Conservation (phyloP, 2,113 vertebrate species). For the Chroicocephalus ridibundus region DNA sequence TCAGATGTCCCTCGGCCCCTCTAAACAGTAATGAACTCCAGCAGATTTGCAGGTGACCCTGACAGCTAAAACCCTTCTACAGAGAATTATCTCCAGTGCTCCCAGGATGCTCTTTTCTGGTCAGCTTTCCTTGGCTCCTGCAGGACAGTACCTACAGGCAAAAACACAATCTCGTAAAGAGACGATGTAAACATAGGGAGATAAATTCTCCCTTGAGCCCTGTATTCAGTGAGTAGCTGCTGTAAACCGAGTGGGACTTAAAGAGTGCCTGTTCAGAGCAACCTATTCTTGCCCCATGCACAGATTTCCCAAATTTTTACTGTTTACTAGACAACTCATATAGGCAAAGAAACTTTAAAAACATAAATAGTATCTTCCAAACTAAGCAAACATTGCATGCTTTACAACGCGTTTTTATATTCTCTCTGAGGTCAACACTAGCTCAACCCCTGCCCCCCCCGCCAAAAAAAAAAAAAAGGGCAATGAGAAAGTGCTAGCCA, state of each 20-base stretch:
- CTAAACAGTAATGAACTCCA: background rate
- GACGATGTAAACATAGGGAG: background rate
- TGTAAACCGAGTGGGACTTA: background rate
- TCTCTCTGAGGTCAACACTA: background rate
- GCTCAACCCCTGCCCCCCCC: no score
- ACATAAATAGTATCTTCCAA: background rate
- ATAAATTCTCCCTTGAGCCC: background rate
- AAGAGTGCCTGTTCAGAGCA: background rate
- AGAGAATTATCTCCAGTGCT: background rate
- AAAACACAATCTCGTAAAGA: background rate
- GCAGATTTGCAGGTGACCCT: background rate
- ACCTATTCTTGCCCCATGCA: background rate
- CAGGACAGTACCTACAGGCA: background rate
- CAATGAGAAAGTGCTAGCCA: background rate
- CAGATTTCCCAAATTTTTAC: background rate
- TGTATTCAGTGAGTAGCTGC: background rate
- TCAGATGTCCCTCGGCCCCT: background rate
- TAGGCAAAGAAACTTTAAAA: background rate
- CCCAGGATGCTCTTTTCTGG: background rate
- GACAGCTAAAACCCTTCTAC: background rate
- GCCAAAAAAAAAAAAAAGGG: no score
- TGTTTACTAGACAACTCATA: background rate
- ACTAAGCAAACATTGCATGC: background rate
- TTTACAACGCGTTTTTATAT: background rate
- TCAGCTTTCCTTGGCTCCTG: background rate